These are phyloP conservation scores for Riparia riparia DNA, from an alignment of 2,113 vertebrate genomes.

Conservation along the genomic window DNA sequence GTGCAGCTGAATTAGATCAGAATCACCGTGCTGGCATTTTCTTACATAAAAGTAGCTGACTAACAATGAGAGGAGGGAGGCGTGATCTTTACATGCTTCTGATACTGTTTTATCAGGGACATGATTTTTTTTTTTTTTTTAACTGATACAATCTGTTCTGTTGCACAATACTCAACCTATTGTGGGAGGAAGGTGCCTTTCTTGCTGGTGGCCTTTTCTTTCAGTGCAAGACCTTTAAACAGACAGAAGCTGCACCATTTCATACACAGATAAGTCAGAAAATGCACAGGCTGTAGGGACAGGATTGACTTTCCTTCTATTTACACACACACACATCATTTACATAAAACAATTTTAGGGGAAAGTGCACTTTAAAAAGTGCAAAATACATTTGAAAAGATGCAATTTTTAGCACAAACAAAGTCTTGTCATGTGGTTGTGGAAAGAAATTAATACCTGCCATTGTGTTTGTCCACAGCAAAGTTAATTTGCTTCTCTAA, in stretches of 20 bases:
- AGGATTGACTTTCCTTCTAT: not conserved
- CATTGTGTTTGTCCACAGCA: not conserved
- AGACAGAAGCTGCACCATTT: not conserved
- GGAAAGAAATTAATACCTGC: not conserved
- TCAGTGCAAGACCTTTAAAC: not conserved
- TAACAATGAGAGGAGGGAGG: not conserved
- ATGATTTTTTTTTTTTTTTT: not conserved
- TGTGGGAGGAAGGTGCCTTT: not conserved
- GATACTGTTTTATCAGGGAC: not conserved
- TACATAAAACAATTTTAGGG: not conserved
- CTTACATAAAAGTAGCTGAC: not conserved
- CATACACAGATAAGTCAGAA: not conserved
- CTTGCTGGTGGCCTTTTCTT: not conserved
- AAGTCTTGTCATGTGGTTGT: not conserved
- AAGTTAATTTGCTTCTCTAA: not conserved
- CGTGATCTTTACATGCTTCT: not conserved
- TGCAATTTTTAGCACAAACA: not conserved
- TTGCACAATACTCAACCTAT: not conserved
- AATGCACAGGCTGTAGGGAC: not conserved
- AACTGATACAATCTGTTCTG: not conserved
- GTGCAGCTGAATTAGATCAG: slow-evolving; percentile 14
- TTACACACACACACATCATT: not conserved
- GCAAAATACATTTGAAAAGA: not conserved
- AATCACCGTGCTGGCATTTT: not conserved
- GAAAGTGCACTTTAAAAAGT: not conserved